These are phyloP conservation scores for Drosophila prosaltans DNA, from an alignment of 1,140 invertebrate genomes.

Conservation along the genomic window DNA sequence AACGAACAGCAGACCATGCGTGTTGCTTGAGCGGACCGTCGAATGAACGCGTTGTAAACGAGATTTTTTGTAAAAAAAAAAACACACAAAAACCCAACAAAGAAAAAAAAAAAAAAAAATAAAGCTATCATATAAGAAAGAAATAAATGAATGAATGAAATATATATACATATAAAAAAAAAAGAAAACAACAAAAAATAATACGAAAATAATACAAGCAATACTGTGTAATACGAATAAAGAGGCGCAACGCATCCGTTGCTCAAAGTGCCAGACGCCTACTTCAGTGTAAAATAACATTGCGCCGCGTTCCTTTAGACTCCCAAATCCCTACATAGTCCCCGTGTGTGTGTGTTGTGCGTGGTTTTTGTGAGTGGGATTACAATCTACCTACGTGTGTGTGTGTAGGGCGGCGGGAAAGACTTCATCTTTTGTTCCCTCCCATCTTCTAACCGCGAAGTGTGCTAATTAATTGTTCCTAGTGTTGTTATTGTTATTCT, in stretches of 20 bases:
- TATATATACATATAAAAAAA: background rate
- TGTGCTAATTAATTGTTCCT: slow-evolving; percentile 38
- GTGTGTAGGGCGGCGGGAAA: too few relatives aligned
- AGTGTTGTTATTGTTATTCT: background rate
- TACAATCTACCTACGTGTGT: background rate
- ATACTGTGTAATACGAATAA: too few relatives aligned
- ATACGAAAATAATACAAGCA: too few relatives aligned
- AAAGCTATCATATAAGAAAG: slow-evolving; percentile 3
- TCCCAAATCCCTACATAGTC: background rate
- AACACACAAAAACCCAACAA: slow-evolving; percentile 25
- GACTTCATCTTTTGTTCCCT: too few relatives aligned
- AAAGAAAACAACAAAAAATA: too few relatives aligned
- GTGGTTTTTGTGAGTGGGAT: slow-evolving; percentile 15
- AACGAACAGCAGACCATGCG: slow-evolving; percentile 13
- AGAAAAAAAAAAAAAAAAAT: slow-evolving; percentile 18
- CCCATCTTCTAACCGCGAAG: background rate
- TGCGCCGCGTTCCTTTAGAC: background rate
- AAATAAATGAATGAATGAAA: background rate
- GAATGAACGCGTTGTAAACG: slow-evolving; percentile 23
- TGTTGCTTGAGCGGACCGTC: slow-evolving; percentile 16
- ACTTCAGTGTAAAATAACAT: background rate
- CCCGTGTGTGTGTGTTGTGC: slow-evolving; percentile 7
- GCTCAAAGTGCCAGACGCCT: background rate
- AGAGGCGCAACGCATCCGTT: slow-evolving; percentile 7
- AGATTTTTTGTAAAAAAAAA: slow-evolving; percentile 26